Conservation (phyloP, 2,797 vertebrate species). For the Etheostoma nigrum region DNA sequence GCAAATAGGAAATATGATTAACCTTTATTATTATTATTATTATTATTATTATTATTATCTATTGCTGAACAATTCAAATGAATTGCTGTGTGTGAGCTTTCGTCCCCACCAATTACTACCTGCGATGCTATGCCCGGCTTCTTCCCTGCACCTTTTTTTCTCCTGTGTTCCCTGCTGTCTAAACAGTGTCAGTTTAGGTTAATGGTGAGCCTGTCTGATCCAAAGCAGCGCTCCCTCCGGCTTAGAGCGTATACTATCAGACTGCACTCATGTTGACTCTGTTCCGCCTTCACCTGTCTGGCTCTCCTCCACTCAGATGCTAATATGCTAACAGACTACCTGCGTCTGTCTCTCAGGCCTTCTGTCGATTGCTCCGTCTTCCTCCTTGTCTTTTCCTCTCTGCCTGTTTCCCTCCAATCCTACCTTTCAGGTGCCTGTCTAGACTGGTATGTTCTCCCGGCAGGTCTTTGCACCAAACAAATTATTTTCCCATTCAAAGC, state of each 20-base stretch:
- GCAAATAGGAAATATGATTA: too few relatives aligned
- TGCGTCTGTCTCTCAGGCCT: conserved; percentile 34
- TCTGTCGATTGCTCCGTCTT: background rate
- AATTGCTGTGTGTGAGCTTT: conserved; percentile 1
- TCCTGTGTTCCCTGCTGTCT: conserved; percentile 43
- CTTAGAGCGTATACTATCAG: conserved; percentile 38
- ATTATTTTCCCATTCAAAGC: conserved; percentile 3
- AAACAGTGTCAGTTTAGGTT: conserved; percentile 66
- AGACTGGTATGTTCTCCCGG: background rate
- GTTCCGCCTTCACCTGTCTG: conserved; percentile 55
- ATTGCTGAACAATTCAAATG: conserved; percentile 21
- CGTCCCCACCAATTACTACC: conserved; percentile 38
- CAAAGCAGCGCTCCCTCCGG: conserved; percentile 50
- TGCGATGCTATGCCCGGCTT: conserved; percentile 30
- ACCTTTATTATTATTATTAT: too few relatives aligned
- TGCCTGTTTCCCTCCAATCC: background rate
- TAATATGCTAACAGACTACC: conserved; percentile 52
- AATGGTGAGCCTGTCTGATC: conserved; percentile 55
- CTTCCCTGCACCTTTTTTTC: conserved; percentile 25
- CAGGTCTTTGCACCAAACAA: background rate
- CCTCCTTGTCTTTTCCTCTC: background rate
- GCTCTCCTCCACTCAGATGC: conserved; percentile 29
- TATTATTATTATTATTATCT: conserved; percentile 19
- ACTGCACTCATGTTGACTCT: conserved; percentile 37
- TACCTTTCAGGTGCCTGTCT: conserved; percentile 1